phyloP scores from a whole-genome alignment of 1,140 invertebrate genomes.

The Chironomus tepperi region DNA sequence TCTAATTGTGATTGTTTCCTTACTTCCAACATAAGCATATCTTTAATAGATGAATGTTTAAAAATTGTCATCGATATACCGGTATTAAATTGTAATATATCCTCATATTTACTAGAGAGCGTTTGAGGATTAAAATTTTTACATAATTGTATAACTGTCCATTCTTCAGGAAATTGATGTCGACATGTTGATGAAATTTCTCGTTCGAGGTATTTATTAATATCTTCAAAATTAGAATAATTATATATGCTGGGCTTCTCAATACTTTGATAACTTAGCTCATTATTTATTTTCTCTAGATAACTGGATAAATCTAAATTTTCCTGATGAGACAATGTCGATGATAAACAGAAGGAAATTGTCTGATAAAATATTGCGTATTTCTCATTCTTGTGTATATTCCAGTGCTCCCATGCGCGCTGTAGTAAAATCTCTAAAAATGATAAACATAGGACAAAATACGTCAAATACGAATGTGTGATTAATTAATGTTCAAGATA shows the following conservation, averaged over 20 bases:
- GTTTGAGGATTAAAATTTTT: not conserved
- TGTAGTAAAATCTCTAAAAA: not conserved
- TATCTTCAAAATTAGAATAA: conserved; percentile 16
- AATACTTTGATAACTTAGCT: not conserved
- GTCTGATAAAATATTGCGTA: conserved; percentile 6
- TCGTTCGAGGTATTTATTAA: conserved; percentile 1
- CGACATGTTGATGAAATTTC: not conserved
- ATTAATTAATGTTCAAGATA: not conserved
- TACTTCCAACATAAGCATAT: not conserved
- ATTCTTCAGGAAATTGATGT: not conserved
- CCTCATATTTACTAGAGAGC: conserved; percentile 6
- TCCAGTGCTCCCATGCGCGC: not conserved
- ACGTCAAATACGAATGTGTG: not conserved
- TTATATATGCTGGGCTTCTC: conserved; percentile 5
- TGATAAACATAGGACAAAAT: not conserved
- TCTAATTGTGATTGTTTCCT: conserved; percentile 7
- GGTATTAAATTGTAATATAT: not conserved
- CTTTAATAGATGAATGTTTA: not conserved
- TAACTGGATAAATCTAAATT: not conserved
- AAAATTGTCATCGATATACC: conserved; percentile 21
- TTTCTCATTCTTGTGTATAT: not conserved
- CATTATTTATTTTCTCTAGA: not conserved
- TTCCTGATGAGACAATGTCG: not conserved
- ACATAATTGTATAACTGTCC: not conserved
- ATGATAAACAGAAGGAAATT: not conserved